These are phyloP conservation scores for Scolopax mira DNA, from an alignment of 2,113 vertebrate genomes.

Conservation along the genomic window DNA sequence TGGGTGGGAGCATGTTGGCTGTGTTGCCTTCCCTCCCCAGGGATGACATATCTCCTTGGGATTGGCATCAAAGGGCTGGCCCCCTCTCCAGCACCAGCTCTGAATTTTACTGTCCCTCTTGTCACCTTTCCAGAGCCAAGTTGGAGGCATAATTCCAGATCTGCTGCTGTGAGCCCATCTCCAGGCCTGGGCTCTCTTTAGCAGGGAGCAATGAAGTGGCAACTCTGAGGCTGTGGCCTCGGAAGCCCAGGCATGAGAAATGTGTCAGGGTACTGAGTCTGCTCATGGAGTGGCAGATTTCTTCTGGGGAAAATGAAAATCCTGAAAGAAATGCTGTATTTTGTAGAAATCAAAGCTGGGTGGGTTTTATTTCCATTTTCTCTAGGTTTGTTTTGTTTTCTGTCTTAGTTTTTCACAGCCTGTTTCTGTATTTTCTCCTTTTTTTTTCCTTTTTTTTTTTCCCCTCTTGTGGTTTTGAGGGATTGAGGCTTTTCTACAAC, in stretches of 20 bases:
- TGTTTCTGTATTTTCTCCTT: neutral
- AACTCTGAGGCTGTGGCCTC: neutral
- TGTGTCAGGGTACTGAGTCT: rapidly evolving
- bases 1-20: neutral
- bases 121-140: neutral
- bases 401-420: neutral
- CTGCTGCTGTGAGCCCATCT: neutral
- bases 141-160: rapidly evolving
- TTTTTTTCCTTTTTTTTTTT: too few species aligned
- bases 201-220: neutral
- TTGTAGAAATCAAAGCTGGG: neutral
- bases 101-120: neutral
- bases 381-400: neutral
- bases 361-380: neutral
- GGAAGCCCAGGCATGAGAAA: neutral
- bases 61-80: neutral
- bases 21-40: neutral
- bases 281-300: neutral
- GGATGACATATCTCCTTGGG: neutral
- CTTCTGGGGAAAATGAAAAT: neutral
- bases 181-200: neutral
- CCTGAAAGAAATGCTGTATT: neutral
- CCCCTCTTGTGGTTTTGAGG: neutral
- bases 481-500: neutral
- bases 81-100: neutral